Conservation (phyloP, 2,797 vertebrate species). For the Oreochromis mossambicus region DNA sequence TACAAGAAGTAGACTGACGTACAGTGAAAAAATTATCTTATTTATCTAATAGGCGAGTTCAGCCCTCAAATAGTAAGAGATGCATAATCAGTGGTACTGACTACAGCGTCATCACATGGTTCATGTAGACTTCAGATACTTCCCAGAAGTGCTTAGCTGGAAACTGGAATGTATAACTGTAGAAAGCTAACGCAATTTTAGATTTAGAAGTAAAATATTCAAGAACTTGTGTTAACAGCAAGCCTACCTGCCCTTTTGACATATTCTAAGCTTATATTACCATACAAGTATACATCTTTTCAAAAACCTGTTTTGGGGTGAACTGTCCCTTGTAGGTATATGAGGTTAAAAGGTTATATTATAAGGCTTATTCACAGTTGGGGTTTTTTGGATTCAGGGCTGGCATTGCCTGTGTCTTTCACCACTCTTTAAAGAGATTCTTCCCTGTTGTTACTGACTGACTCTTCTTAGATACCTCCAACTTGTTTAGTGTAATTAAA, state of each 20-base stretch:
- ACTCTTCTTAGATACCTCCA: neutral
- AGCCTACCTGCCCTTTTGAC: neutral
- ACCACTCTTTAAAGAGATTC: accelerated
- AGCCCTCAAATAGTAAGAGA: neutral
- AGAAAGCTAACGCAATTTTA: neutral
- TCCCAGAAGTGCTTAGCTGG: neutral
- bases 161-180: accelerated
- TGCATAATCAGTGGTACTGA: neutral
- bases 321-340: neutral
- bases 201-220: neutral
- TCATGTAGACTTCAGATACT: neutral
- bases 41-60: neutral
- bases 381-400: neutral
- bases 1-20: neutral
- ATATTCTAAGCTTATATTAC: neutral
- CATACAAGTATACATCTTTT: neutral
- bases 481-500: neutral
- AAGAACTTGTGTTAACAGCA: neutral
- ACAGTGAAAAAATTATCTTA: neutral
- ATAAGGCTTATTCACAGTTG: neutral
- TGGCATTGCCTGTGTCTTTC: neutral
- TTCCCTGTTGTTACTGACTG: neutral
- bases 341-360: neutral
- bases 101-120: neutral
- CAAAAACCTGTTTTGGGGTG: neutral